A percentile compares a stretch with the other conserved stretches of the same genome.
These are phyloP conservation scores for Pteruthius melanotis DNA, from an alignment of 2,113 vertebrate genomes.

Conservation along the genomic window DNA sequence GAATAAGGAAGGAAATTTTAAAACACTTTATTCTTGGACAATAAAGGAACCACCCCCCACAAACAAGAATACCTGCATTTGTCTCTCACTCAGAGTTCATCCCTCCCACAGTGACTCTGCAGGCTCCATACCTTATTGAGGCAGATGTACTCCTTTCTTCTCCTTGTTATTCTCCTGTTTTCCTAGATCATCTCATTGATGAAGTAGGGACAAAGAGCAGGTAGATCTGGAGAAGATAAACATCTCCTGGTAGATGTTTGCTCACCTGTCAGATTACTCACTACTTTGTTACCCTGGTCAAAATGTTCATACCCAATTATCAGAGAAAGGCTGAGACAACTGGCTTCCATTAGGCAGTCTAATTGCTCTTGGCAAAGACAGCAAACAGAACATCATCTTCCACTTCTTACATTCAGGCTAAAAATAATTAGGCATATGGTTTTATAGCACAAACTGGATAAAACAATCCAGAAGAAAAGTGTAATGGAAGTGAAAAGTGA, in stretches of 20 bases:
- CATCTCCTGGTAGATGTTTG: not conserved
- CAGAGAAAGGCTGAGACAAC: not conserved
- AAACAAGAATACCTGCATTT: not conserved
- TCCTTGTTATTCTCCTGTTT: not conserved
- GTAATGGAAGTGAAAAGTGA: not conserved
- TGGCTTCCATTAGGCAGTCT: not conserved
- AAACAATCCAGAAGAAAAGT: not conserved
- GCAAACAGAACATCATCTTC: not conserved
- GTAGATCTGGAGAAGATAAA: not conserved
- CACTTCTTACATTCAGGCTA: not conserved
- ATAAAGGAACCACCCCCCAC: not conserved
- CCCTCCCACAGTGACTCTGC: not conserved
- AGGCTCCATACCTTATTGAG: not conserved
- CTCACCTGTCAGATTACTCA: not conserved
- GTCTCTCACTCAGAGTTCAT: not conserved
- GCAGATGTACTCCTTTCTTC: not conserved
- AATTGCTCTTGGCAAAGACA: not conserved
- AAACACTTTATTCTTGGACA: not conserved
- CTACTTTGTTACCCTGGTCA: not conserved
- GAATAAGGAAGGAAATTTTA: not conserved
- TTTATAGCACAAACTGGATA: not conserved
- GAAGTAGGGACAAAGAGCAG: not conserved
- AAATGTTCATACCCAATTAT: not conserved
- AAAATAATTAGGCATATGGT: not conserved
- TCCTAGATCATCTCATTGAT: not conserved